Conservation (phyloP, 1,140 invertebrate genomes). For the Matsumurasca onukii region DNA sequence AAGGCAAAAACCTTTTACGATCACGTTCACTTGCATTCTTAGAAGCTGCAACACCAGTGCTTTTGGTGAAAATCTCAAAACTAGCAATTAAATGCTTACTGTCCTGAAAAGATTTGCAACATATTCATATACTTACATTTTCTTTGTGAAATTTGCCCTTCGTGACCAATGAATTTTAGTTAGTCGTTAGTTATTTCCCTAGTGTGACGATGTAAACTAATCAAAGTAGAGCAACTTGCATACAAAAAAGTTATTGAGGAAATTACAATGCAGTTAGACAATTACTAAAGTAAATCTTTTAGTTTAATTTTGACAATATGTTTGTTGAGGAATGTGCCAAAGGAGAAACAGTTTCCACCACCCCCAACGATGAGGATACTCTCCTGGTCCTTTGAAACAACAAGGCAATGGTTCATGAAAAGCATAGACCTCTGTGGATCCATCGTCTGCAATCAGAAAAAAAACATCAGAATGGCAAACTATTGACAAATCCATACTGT, state of each 20-base stretch:
- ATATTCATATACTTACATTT: too few relatives aligned
- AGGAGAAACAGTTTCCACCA: conserved; percentile 58
- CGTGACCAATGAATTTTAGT: too few relatives aligned
- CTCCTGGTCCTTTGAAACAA: conserved; percentile 41
- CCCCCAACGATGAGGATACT: conserved; percentile 51
- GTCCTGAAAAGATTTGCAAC: too few relatives aligned
- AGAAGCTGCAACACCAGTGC: too few relatives aligned
- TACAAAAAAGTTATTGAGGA: background rate
- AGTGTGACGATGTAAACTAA: background rate
- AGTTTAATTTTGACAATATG: conserved; percentile 8
- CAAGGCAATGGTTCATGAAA: conserved; percentile 50
- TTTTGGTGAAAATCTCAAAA: too few relatives aligned
- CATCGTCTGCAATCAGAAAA: conserved; percentile 25
- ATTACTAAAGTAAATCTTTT: background rate
- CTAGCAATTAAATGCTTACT: too few relatives aligned
- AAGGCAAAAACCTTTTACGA: too few relatives aligned
- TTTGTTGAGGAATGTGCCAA: conserved; percentile 54
- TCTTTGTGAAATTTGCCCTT: too few relatives aligned
- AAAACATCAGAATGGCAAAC: too few relatives aligned
- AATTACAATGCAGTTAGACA: too few relatives aligned
- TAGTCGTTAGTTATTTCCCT: background rate
- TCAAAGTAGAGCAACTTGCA: background rate
- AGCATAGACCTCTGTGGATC: conserved; percentile 44
- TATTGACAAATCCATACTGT: too few relatives aligned
- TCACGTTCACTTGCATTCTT: too few relatives aligned